phyloP scores from a whole-genome alignment of 1,140 invertebrate species.

The Dysdera silvatica region DNA sequence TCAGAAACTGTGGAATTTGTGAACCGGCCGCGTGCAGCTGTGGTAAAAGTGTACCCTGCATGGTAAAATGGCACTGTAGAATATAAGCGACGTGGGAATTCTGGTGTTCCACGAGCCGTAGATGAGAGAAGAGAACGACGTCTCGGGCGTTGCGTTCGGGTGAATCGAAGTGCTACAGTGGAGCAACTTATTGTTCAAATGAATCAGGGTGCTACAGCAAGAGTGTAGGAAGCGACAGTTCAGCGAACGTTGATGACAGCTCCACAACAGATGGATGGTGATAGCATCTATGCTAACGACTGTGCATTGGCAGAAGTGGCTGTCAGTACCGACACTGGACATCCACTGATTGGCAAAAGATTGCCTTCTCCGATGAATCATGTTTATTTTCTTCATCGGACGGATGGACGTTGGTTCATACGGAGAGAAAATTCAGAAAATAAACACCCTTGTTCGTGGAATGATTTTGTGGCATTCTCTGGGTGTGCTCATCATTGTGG shows the following conservation, averaged over 20 bases:
- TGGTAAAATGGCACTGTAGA: background rate
- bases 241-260: background rate
- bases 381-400: slow-evolving; percentile 2
- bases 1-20: background rate
- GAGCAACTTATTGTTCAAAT: background rate
- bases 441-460: background rate
- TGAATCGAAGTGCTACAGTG: background rate
- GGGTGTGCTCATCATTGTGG: too few relatives aligned
- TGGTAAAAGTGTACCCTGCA: slow-evolving; percentile 4
- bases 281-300: background rate
- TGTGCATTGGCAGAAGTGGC: background rate
- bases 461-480: too few relatives aligned
- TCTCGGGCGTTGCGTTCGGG: background rate
- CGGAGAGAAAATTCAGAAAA: background rate
- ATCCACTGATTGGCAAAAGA: background rate
- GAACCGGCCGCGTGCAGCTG: background rate
- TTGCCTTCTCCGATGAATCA: background rate
- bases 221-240: background rate
- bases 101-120: background rate
- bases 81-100: background rate
- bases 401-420: background rate
- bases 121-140: background rate
- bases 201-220: background rate
- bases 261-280: background rate
- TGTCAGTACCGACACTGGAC: background rate